Evolutionary conservation across 1,140 invertebrate species (phyloP).

Genomic region (Drosophila busckii): DNA sequence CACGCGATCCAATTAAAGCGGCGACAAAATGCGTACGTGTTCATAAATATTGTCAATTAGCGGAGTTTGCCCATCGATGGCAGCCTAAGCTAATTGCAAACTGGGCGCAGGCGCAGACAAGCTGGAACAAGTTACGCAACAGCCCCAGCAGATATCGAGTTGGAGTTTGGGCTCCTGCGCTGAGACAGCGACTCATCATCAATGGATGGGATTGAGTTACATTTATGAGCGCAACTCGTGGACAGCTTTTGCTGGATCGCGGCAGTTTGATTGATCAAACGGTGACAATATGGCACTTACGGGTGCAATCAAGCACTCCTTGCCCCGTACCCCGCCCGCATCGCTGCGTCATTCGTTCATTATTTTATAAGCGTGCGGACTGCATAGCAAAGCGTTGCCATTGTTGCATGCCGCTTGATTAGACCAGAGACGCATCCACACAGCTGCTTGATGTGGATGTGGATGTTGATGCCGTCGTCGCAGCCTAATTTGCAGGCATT

Average conservation of each 20-base stretch:
- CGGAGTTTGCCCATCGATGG: slow-evolving; percentile 39
- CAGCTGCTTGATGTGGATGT: not conserved
- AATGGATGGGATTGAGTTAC: slow-evolving; percentile 70
- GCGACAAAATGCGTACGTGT: slow-evolving; percentile 77
- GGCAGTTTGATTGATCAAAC: slow-evolving; percentile 72
- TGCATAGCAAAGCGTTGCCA: slow-evolving; percentile 73
- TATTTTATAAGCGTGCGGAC: slow-evolving; percentile 76
- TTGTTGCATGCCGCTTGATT: slow-evolving; percentile 69
- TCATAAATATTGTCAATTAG: slow-evolving; percentile 78
- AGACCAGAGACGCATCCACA: slow-evolving; percentile 17
- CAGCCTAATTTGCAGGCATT: slow-evolving; percentile 25
- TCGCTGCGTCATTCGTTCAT: slow-evolving; percentile 34
- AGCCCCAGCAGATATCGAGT: slow-evolving; percentile 2
- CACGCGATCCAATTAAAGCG: slow-evolving; percentile 58
- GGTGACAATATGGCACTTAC: slow-evolving; percentile 76
- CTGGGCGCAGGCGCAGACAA: slow-evolving; percentile 18
- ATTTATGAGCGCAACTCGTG: slow-evolving; percentile 55
- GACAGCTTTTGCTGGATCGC: slow-evolving; percentile 39
- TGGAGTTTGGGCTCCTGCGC: too few species aligned
- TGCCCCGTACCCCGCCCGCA: not conserved
- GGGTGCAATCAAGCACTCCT: slow-evolving; percentile 61
- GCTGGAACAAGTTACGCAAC: slow-evolving; percentile 69
- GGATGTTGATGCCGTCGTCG: slow-evolving; percentile 34
- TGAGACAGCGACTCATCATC: slow-evolving; percentile 36
- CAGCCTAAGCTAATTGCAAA: slow-evolving; percentile 23